Conservation (phyloP, 92 coral and sea anemone species). For the Montipora capitata region DNA sequence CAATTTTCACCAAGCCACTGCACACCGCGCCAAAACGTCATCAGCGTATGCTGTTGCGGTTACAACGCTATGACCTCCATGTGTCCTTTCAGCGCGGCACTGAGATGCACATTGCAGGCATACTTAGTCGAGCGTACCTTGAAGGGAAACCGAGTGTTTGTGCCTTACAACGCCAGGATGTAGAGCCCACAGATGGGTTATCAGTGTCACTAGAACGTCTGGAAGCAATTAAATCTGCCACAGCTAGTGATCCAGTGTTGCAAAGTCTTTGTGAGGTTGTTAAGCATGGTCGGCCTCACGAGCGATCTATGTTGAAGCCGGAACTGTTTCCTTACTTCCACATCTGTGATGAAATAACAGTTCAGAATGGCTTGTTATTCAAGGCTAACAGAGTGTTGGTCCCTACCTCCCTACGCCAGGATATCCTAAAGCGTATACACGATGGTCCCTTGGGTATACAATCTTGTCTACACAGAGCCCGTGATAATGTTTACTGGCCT, state of each 20-base stretch:
- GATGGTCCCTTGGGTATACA: background rate
- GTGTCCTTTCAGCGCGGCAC: slow-evolving; percentile 4
- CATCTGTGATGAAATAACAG: too few relatives aligned
- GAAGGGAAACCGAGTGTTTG: background rate
- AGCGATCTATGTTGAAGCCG: slow-evolving; percentile 2
- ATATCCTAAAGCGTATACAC: slow-evolving; percentile 6
- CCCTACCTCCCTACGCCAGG: background rate
- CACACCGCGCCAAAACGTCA: slow-evolving; percentile 14
- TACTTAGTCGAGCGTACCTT: slow-evolving; percentile 1
- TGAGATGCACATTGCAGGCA: slow-evolving; percentile 41
- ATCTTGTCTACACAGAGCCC: background rate
- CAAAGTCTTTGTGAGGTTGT: slow-evolving; percentile 2
- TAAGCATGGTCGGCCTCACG: background rate
- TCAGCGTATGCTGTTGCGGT: slow-evolving; percentile 22
- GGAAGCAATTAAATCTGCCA: background rate
- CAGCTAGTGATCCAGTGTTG: background rate
- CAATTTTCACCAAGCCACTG: slow-evolving; percentile 29
- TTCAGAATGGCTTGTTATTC: background rate
- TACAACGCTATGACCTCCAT: slow-evolving; percentile 7
- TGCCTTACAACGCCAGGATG: background rate
- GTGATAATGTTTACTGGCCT: too few relatives aligned
- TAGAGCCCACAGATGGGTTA: background rate
- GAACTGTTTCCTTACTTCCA: background rate
- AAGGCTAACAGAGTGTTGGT: too few relatives aligned
- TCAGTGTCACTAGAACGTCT: background rate